phyloP scores from a whole-genome alignment of 1,140 invertebrate genomes.

The Drosophila obscura region DNA sequence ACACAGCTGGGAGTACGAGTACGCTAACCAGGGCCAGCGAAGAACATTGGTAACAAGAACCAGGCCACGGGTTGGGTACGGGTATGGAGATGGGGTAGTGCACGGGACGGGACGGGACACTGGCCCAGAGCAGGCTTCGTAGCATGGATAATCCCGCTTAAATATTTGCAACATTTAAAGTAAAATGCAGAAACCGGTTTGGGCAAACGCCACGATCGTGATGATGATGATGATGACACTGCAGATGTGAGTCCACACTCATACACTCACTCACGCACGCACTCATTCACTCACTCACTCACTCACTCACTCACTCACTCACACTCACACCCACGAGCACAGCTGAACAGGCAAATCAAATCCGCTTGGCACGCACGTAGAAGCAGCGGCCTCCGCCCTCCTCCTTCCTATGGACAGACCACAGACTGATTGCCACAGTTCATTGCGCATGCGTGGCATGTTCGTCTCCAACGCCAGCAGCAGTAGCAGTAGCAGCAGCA shows the following conservation, averaged over 20 bases:
- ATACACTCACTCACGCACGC: slow-evolving; percentile 34
- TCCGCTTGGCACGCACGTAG: slow-evolving; percentile 81
- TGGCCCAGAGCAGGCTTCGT: slow-evolving; percentile 1
- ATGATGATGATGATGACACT: slow-evolving; percentile 55
- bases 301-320: slow-evolving; percentile 14
- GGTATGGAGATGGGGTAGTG: no score
- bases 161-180: slow-evolving; percentile 77
- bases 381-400: slow-evolving; percentile 23
- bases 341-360: slow-evolving; percentile 44
- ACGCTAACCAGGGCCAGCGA: slow-evolving; percentile 31
- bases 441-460: slow-evolving; percentile 77
- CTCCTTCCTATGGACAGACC: slow-evolving; percentile 17
- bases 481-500: no score
- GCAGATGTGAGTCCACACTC: slow-evolving; percentile 27
- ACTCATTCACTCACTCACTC: slow-evolving; percentile 10
- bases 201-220: slow-evolving; percentile 32
- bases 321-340: slow-evolving; percentile 47
- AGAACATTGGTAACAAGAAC: slow-evolving; percentile 64
- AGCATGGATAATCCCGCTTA: slow-evolving; percentile 73
- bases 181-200: slow-evolving; percentile 74
- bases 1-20: slow-evolving; percentile 43
- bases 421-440: slow-evolving; percentile 25
- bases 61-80: slow-evolving; percentile 43
- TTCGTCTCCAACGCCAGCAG: slow-evolving; percentile 7
- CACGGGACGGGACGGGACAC: no score